Evolutionary conservation across 2,888 invertebrate species (phyloP).

Genomic region (Drosophila mayaguana): DNA sequence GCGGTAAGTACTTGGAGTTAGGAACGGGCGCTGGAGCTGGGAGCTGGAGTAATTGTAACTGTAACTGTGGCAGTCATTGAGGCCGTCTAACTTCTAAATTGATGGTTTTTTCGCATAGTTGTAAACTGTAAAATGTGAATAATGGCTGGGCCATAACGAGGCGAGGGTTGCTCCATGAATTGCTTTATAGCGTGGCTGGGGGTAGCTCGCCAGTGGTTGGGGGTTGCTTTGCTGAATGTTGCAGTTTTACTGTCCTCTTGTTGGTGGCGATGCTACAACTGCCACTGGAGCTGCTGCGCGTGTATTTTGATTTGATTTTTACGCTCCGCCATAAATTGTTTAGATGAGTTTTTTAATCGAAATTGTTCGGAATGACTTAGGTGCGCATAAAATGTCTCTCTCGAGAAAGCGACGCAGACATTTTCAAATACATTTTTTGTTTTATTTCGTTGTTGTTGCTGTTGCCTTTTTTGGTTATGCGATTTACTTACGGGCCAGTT

Average conservation of each 20-base stretch:
- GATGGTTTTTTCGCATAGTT: conserved; percentile 82
- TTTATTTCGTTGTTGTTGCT: conserved; percentile 1
- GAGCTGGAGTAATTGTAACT: background rate
- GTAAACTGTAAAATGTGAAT: conserved; percentile 81
- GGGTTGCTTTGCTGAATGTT: conserved; percentile 78
- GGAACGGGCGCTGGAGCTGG: background rate
- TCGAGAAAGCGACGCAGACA: conserved; percentile 53
- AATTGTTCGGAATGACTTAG: conserved; percentile 81
- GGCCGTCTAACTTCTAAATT: conserved; percentile 77
- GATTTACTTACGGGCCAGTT: conserved; percentile 59
- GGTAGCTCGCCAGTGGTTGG: background rate
- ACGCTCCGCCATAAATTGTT: conserved; percentile 83
- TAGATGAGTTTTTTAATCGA: conserved; percentile 83
- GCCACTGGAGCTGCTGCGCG: conserved; percentile 35
- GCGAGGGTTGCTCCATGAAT: conserved; percentile 45
- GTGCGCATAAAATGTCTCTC: conserved; percentile 80
- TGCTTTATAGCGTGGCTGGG: conserved; percentile 5
- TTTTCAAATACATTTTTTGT: conserved; percentile 65
- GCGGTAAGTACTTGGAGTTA: background rate
- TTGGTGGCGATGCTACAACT: background rate
- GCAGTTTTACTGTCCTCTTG: conserved; percentile 74
- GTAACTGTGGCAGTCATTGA: conserved; percentile 22
- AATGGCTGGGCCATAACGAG: conserved; percentile 45
- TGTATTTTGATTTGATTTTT: conserved; percentile 84
- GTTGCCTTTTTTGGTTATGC: conserved; percentile 39